phyloP scores from a whole-genome alignment of 2,797 vertebrate genomes.

The Falco novaeseelandiae region DNA sequence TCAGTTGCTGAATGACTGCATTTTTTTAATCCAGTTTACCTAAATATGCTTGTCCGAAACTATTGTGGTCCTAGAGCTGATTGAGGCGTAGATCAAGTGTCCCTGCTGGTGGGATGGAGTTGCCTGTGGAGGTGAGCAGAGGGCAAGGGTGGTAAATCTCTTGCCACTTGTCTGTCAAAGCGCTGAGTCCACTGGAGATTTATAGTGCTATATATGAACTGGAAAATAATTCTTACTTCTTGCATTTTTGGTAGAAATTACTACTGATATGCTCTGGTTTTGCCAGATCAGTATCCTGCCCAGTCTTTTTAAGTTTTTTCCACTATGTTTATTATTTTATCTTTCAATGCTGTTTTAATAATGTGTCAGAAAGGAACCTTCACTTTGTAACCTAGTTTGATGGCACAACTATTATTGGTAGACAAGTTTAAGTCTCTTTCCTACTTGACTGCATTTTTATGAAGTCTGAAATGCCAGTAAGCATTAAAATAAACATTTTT shows the following conservation, averaged over 20 bases:
- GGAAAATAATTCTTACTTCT: background rate
- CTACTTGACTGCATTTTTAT: background rate
- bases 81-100: background rate
- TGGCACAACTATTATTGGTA: background rate
- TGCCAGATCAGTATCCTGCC: background rate
- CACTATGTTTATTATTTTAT: background rate
- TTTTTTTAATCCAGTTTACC: background rate
- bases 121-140: background rate
- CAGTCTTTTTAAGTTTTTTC: background rate
- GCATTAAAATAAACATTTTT: background rate
- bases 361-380: background rate
- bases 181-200: background rate
- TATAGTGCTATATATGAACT: background rate
- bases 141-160: background rate
- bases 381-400: background rate
- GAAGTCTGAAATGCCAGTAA: background rate
- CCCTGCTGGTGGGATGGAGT: background rate
- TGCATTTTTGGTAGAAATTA: background rate
- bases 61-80: background rate
- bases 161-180: background rate
- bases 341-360: background rate
- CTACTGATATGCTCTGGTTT: background rate
- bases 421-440: background rate
- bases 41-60: background rate
- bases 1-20: background rate